phyloP scores from a whole-genome alignment of 2,888 invertebrate genomes.

The Nomada lathburiana region DNA sequence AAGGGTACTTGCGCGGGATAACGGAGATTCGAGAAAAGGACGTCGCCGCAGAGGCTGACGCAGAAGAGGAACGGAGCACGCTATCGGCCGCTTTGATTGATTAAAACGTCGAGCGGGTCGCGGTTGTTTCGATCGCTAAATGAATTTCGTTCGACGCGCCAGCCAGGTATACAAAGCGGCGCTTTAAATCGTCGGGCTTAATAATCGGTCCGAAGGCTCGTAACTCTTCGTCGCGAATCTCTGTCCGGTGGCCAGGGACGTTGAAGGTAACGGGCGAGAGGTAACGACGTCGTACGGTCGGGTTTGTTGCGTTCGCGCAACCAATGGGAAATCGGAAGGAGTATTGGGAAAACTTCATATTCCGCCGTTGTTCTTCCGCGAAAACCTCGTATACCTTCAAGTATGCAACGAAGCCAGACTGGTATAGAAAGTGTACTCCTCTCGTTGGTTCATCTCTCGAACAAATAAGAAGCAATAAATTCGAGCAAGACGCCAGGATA shows the following conservation, averaged over 20 bases:
- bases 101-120: slow-evolving; percentile 43
- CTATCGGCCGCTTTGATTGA: slow-evolving; percentile 32
- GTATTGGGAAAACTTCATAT: background rate
- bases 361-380: no score
- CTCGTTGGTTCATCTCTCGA: no score
- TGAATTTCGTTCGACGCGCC: slow-evolving; percentile 50
- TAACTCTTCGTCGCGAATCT: slow-evolving; percentile 56
- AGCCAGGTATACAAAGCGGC: slow-evolving; percentile 53
- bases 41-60: no score
- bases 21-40: background rate
- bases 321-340: background rate
- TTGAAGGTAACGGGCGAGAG: slow-evolving; percentile 29
- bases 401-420: no score
- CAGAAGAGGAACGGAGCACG: background rate
- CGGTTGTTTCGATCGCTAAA: slow-evolving; percentile 54
- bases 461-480: no score
- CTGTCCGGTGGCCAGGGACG: slow-evolving; percentile 8
- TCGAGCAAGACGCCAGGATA: no score
- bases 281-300: slow-evolving; percentile 1
- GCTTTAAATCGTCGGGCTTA: slow-evolving; percentile 65
- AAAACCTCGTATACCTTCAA: no score
- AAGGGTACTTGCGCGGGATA: background rate
- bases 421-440: no score
- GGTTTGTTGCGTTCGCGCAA: background rate
- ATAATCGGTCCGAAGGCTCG: slow-evolving; percentile 62